Conservation (phyloP, 2,888 invertebrate genomes). For the Lomographa bimaculata region DNA sequence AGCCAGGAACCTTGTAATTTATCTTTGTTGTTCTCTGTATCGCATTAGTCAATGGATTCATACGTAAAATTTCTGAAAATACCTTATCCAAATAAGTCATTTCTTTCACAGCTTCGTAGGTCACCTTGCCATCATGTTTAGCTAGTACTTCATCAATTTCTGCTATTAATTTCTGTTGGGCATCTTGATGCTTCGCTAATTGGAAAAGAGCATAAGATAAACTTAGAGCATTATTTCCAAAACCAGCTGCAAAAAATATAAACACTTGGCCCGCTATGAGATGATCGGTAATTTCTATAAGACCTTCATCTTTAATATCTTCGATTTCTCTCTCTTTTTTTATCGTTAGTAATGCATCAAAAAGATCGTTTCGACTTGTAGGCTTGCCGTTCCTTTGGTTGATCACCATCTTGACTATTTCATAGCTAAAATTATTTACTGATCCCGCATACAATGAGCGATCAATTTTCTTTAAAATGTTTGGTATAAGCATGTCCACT, state of each 20-base stretch:
- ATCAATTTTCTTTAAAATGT: slow-evolving; percentile 33
- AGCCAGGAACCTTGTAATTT: slow-evolving; percentile 56
- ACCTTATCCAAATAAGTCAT: slow-evolving; percentile 66
- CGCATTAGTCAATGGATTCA: slow-evolving; percentile 66
- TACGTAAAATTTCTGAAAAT: slow-evolving; percentile 47
- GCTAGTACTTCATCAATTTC: slow-evolving; percentile 54
- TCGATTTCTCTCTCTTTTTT: slow-evolving; percentile 23
- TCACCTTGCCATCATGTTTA: slow-evolving; percentile 50
- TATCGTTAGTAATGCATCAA: slow-evolving; percentile 39
- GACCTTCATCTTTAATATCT: slow-evolving; percentile 23
- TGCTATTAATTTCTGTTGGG: slow-evolving; percentile 53
- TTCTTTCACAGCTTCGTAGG: slow-evolving; percentile 59
- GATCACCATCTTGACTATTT: slow-evolving; percentile 34
- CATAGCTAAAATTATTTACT: slow-evolving; percentile 35
- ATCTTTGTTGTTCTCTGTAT: slow-evolving; percentile 51
- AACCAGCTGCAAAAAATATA: slow-evolving; percentile 68
- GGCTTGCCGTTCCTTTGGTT: slow-evolving; percentile 19
- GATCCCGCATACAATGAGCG: slow-evolving; percentile 34
- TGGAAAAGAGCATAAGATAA: slow-evolving; percentile 57
- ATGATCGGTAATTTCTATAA: slow-evolving; percentile 47
- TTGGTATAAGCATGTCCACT: slow-evolving; percentile 44
- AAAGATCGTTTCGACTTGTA: slow-evolving; percentile 28
- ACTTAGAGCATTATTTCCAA: slow-evolving; percentile 63
- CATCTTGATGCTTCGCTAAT: slow-evolving; percentile 56
- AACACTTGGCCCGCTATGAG: slow-evolving; percentile 62